phyloP scores from a whole-genome alignment of 2,113 vertebrate genomes.

The Urocitellus parryii region DNA sequence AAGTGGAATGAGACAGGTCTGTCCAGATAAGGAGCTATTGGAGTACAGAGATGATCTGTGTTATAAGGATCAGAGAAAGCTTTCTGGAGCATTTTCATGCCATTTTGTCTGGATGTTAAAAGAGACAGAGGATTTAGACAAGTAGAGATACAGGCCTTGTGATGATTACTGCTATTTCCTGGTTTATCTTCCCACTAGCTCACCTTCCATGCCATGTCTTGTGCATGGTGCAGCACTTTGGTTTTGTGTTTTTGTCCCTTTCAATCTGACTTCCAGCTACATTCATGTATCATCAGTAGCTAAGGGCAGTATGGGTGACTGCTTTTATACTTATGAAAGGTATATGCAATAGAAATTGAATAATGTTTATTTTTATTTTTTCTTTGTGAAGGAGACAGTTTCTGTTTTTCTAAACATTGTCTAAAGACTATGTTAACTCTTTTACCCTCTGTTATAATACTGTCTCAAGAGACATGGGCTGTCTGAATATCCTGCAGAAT shows the following conservation, averaged over 20 bases:
- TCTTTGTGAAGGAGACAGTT: neutral
- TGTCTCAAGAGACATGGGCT: neutral
- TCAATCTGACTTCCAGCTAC: neutral
- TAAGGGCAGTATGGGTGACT: neutral
- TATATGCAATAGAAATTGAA: neutral
- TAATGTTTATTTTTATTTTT: neutral
- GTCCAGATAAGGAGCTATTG: neutral
- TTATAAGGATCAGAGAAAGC: neutral
- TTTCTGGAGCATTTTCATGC: neutral
- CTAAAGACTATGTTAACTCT: neutral
- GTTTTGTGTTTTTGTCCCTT: neutral
- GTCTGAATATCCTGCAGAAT: neutral
- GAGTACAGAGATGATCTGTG: neutral
- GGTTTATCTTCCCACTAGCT: neutral
- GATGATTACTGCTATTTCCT: neutral
- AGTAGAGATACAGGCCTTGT: neutral
- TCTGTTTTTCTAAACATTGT: constrained; percentile 4
- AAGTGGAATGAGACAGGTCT: neutral
- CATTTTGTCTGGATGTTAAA: neutral
- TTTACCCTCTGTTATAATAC: neutral
- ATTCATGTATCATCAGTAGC: neutral
- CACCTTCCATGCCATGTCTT: neutral
- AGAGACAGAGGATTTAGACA: constrained; percentile 3
- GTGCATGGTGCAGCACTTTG: neutral
- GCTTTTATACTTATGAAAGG: constrained; percentile 9